Evolutionary conservation across 1,140 invertebrate species (phyloP), one percentile per base, ranked within the genome.

Genomic region (Leptinotarsa undecemlineata): DNA sequence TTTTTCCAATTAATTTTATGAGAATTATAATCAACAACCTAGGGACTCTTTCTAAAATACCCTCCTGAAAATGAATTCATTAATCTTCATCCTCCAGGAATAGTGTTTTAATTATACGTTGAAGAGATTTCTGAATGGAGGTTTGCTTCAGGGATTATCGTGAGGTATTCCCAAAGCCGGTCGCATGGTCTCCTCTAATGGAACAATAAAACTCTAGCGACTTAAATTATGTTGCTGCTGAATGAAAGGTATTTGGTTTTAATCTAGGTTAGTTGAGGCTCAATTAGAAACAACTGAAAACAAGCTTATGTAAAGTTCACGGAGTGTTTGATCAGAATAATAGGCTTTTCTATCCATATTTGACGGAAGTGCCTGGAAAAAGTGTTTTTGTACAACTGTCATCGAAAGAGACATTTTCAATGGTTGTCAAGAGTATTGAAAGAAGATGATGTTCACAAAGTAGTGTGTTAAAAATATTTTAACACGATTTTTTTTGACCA

Each of bases 191-290:
- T 15, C 23, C 17, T 26, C 14, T 67, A 67, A 67, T 67, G 64
- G 64, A 67, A 67, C 64, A 67, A 67, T 67, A 67, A 42, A 23
- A 57, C 51, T 4, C 51, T 8, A 11, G n/a, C 19, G 26, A n/a
- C 51, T 57, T n/a, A 15, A 57, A 57, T 57, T 4, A 57, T 66
- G 3, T 66, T 26, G 21, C 0, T n/a, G 17, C 17, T 17, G 64
- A 42, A 23, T 66, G 3, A 17, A 23, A 66, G 17, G 11, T 66
- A 14, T 66, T 66, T 42, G 64, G 2, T 13, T 66, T 66, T 42
- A 23, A 42, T 66, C 15, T 6, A 15, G 17, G 21, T 42, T 26
- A 66, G 33, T 42, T 26, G 21, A 20, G 5, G 2, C 1, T 23
- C 6, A 23, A 42, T 66, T 42, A 66, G 17, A 4, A n/a, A 26